Evolutionary conservation across 2,888 invertebrate genomes (phyloP), one percentile per base, ranked within the genome.

Genomic region (Acholoe squamosa): DNA sequence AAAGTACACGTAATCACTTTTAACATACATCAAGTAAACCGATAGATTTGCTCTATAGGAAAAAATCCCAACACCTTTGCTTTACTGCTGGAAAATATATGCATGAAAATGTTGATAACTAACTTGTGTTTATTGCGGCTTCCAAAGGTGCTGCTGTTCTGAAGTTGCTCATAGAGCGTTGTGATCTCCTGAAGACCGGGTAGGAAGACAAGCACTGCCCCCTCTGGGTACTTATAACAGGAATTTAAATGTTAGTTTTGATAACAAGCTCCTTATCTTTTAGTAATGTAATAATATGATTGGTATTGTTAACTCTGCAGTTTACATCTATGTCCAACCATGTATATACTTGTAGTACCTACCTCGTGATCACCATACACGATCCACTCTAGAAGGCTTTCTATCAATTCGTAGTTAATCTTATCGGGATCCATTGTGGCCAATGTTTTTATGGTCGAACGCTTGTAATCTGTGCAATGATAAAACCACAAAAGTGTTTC

Each of bases 121-220:
- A 91, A 94, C 94, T 91, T 93, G 22, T 91, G 91, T 86, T 92
- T 94, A 86, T 93, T 93, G 31, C 93, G 91, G 34, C 90, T 90
- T 10, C 94, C 94, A 93, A 95, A 94, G 56, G 93, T 92, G 51
- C 92, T 91, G 84, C 93, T 94, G 33, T 93, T 91, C 84, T 92
- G 90, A 52, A 95, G 90, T 91, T 93, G 91, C 89, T 95, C 95
- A 93, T 94, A 94, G 90, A 96, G 89, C 25, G 94, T 94, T 52
- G 94, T 94, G 90, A 96, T 96, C n/a, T 96, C 95, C 71, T 93
- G 94, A 96, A 96, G 96, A 19, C 99, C 98, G 0, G 98, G 98
- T 77, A 99, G 95, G 96, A 99, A 99, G 19, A 99, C 97, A 84
- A 99, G 96, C 93, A 99, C 97, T 0, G 98, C 98, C 3, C 98